Conservation (phyloP, 92 coral and sea anemone species). For the Phenganax subtilis region DNA sequence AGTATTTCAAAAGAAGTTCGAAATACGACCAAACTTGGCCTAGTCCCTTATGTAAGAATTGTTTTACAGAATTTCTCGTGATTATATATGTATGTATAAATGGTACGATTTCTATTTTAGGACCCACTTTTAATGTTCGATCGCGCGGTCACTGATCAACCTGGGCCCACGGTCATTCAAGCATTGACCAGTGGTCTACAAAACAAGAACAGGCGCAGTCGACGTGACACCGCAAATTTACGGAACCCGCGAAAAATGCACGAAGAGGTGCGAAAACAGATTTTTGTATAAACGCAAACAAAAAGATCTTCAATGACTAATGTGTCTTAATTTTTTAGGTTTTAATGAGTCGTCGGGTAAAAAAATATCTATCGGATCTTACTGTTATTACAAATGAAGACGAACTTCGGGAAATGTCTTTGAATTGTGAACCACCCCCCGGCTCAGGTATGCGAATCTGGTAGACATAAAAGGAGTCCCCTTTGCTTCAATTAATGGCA, state of each 20-base stretch:
- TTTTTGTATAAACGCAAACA: background rate
- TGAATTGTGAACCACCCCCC: slow-evolving; percentile 75
- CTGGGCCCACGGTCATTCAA: slow-evolving; percentile 71
- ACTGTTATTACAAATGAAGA: slow-evolving; percentile 78
- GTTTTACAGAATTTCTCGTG: background rate
- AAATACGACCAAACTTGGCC: slow-evolving; percentile 75
- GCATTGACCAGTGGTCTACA: slow-evolving; percentile 76
- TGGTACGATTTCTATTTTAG: slow-evolving; percentile 34
- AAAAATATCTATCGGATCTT: slow-evolving; percentile 63
- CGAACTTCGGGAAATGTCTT: slow-evolving; percentile 79
- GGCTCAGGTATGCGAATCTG: slow-evolving; percentile 71
- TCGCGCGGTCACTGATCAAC: slow-evolving; percentile 56
- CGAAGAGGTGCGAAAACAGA: slow-evolving; percentile 69
- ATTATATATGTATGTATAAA: background rate
- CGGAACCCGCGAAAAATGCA: slow-evolving; percentile 84
- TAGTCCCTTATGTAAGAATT: slow-evolving; percentile 71
- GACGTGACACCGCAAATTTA: slow-evolving; percentile 40
- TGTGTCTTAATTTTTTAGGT: slow-evolving; percentile 45
- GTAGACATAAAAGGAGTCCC: too few species aligned
- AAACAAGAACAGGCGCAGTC: slow-evolving; percentile 67
- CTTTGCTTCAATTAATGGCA: too few species aligned
- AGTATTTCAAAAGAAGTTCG: slow-evolving; percentile 93
- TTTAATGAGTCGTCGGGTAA: slow-evolving; percentile 82
- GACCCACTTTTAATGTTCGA: slow-evolving; percentile 88
- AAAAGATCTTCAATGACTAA: background rate